Percentiles rank a stretch among this genome's conserved stretches.
These are phyloP conservation scores for Sitophilus oryzae DNA, from an alignment of 1,140 invertebrate species.

Conservation along the genomic window DNA sequence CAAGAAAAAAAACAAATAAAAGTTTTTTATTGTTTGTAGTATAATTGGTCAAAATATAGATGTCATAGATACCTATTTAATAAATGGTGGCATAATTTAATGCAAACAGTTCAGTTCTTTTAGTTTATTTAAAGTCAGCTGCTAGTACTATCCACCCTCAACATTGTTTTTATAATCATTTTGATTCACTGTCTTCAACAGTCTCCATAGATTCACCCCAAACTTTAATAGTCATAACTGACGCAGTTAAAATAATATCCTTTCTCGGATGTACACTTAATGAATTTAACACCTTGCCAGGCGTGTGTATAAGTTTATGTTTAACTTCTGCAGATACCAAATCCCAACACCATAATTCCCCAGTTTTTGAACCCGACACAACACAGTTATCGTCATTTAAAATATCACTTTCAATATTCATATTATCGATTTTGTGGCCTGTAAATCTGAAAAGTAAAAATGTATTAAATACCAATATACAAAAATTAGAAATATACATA, in stretches of 20 bases:
- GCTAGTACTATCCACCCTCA: too few species aligned
- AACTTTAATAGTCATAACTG: conserved; percentile 59
- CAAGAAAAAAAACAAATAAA: too few species aligned
- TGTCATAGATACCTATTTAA: too few species aligned
- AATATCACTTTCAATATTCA: conserved; percentile 80
- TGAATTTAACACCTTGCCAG: conserved; percentile 55
- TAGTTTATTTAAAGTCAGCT: too few species aligned
- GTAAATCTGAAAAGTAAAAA: conserved; percentile 53
- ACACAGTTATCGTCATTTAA: conserved; percentile 76
- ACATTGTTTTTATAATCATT: too few species aligned
- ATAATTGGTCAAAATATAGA: too few species aligned
- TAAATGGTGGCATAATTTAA: too few species aligned
- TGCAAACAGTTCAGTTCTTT: too few species aligned
- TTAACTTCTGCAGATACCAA: conserved; percentile 66
- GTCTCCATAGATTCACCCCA: conserved; percentile 26
- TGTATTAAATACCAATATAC: conserved; percentile 10
- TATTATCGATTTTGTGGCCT: conserved; percentile 74
- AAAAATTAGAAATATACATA: conserved; percentile 36
- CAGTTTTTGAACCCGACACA: conserved; percentile 82
- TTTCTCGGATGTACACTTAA: conserved; percentile 66
- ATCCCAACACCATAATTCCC: conserved; percentile 83
- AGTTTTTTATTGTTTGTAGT: too few species aligned
- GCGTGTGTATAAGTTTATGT: conserved; percentile 46
- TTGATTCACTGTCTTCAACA: too few species aligned
- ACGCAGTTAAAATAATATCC: conserved; percentile 60